phyloP scores from a whole-genome alignment of 2,113 vertebrate genomes.

The Pelusios castaneus region DNA sequence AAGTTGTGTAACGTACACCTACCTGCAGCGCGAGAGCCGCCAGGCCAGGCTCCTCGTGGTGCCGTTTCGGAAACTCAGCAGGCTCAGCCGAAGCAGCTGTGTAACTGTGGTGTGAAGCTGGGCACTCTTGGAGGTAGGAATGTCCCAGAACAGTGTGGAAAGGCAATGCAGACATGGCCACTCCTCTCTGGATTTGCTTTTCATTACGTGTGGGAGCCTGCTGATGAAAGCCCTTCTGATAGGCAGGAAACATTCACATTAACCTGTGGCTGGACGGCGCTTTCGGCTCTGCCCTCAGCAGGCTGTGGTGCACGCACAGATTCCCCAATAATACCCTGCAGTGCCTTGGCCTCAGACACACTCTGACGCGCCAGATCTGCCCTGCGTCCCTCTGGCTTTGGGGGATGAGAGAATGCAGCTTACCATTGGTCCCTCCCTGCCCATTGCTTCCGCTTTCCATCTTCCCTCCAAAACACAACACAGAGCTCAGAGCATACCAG shows the following conservation, averaged over 20 bases:
- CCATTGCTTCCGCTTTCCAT: not conserved
- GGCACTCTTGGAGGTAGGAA: not conserved
- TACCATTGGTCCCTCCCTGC: not conserved
- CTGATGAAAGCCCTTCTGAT: not conserved
- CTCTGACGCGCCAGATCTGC: not conserved
- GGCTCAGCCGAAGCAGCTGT: not conserved
- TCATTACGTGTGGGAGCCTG: not conserved
- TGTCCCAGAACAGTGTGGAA: not conserved
- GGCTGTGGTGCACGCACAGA: fast-evolving
- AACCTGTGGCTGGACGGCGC: not conserved
- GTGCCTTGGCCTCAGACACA: not conserved
- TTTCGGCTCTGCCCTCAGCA: not conserved
- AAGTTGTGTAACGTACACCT: not conserved
- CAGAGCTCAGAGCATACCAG: not conserved
- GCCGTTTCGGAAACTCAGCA: too few relatives aligned
- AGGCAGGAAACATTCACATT: not conserved
- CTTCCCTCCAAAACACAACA: too few relatives aligned
- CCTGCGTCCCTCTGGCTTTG: not conserved
- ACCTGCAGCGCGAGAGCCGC: not conserved
- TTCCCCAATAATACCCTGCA: fast-evolving
- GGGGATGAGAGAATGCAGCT: not conserved
- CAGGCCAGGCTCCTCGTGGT: not conserved
- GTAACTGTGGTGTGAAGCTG: not conserved
- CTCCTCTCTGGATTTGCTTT: not conserved
- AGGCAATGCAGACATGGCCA: fast-evolving